Evolutionary conservation across 2,113 vertebrate species (phyloP), one percentile per base, ranked within the genome.

Genomic region (Proterorhinus semilunaris): DNA sequence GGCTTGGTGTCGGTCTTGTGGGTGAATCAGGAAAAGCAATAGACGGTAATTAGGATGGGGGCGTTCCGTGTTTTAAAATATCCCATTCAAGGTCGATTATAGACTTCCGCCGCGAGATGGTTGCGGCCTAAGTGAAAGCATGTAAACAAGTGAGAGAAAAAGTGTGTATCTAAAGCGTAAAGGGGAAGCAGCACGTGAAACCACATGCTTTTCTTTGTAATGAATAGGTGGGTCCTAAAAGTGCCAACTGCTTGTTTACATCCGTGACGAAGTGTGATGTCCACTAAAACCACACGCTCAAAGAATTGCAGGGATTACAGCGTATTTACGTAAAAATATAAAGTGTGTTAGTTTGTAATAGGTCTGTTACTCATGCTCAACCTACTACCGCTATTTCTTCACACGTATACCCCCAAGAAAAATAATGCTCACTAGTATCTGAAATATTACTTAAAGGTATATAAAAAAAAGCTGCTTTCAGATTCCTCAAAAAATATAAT

Each of bases 11-110:
- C 69, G 11, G 44, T 61, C 9, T 68, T 66, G 81, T 12, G 73
- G 53, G 82, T 10, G 17, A 69, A 73, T 46, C 65, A 70, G 67
- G 77, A 75, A 78, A 83, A 74, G 71, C 71, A 73, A 55, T 63
- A 87, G 78, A 65, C 0, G 17, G 74, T 72, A 86, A 81, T 82
- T 83, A 79, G 52, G 66, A 82, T 76, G 75, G 81, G 86, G 73
- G 75, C 86, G 90, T 90, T 88, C 85, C 80, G 82, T 74, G 50
- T 68, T 76, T 84, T 84, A 65, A 42, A 75, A 80, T 68, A 16
- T 51, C 54, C 15, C 67, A 8, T 55, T 64, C 69, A 61, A n/a
- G n/a, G 5, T 21, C 58, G 74, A 73, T 68, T 42, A 13, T 62
- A 62, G 69, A 46, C 63, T 69, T 83, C 79, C 52, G 10, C 21